Percentiles rank a stretch among this genome's conserved stretches.
These are phyloP conservation scores for Casuarius casuarius DNA, from an alignment of 2,113 vertebrate species.

Conservation along the genomic window DNA sequence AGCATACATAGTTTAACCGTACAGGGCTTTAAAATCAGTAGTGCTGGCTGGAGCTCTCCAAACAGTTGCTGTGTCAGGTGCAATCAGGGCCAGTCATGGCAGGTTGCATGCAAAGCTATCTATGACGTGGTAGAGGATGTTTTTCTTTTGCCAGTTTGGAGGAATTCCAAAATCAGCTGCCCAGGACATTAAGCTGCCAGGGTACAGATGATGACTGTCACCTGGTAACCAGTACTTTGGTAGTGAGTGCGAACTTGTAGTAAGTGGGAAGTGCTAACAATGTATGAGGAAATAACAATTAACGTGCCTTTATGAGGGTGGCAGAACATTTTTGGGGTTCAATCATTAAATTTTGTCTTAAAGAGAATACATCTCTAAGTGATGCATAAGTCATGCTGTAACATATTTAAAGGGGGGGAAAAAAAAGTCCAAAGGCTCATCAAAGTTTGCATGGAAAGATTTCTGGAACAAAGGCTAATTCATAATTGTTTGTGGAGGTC, in stretches of 20 bases:
- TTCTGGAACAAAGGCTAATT: background rate
- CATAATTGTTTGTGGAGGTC: background rate
- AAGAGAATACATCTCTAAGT: background rate
- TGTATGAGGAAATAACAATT: conserved; percentile 33
- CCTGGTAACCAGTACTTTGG: conserved; percentile 21
- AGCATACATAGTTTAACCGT: conserved; percentile 64
- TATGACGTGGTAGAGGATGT: conserved; percentile 67
- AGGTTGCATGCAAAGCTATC: conserved; percentile 75
- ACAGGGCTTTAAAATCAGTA: conserved; percentile 83
- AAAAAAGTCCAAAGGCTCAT: background rate
- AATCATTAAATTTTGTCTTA: background rate
- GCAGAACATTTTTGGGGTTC: background rate
- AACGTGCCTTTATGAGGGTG: background rate
- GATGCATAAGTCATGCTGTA: background rate
- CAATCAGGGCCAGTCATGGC: conserved; percentile 47
- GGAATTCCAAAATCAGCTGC: conserved; percentile 63
- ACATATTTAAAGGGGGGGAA: background rate
- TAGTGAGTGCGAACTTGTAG: background rate
- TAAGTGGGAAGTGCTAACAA: conserved; percentile 12
- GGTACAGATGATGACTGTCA: conserved; percentile 44
- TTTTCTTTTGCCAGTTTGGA: conserved; percentile 46
- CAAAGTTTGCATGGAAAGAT: background rate
- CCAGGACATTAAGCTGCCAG: conserved; percentile 10
- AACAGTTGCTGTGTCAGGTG: conserved; percentile 89
- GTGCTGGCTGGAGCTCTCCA: conserved; percentile 65